Conservation (phyloP, 2,888 invertebrate species). For the Acrobasis consociella region DNA sequence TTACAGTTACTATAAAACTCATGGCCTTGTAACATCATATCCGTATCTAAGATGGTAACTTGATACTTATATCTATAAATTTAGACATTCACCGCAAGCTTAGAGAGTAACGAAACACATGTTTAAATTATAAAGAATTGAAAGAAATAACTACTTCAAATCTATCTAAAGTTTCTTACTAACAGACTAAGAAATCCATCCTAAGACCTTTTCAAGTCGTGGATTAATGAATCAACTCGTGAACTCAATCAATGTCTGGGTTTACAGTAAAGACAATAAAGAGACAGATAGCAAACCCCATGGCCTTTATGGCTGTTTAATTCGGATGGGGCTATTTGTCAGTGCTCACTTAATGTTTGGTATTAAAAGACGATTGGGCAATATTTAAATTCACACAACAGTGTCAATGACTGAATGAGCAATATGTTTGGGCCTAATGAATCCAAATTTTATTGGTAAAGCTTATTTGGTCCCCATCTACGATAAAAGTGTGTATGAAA, state of each 20-base stretch:
- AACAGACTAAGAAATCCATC: no score
- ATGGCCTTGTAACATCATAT: no score
- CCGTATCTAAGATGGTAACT: no score
- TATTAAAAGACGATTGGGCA: constrained; percentile 4
- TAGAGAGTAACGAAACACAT: no score
- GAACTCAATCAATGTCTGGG: constrained; percentile 24
- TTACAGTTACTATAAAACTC: no score
- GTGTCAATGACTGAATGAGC: not conserved
- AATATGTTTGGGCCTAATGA: not conserved
- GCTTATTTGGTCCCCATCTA: not conserved
- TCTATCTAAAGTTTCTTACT: no score
- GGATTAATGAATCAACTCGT: constrained; percentile 9
- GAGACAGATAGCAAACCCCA: constrained; percentile 30
- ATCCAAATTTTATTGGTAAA: not conserved
- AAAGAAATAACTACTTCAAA: no score
- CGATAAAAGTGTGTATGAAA: not conserved
- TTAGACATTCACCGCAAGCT: no score
- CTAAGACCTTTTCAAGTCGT: not conserved
- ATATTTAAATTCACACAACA: constrained; percentile 7
- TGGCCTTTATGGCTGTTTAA: constrained; percentile 34
- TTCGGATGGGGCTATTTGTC: constrained; percentile 16
- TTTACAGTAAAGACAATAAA: constrained; percentile 32
- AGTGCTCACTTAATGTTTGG: constrained; percentile 12
- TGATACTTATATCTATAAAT: no score
- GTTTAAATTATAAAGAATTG: no score